phyloP scores from a whole-genome alignment of 1,140 invertebrate genomes.

The Diabrotica undecimpunctata region DNA sequence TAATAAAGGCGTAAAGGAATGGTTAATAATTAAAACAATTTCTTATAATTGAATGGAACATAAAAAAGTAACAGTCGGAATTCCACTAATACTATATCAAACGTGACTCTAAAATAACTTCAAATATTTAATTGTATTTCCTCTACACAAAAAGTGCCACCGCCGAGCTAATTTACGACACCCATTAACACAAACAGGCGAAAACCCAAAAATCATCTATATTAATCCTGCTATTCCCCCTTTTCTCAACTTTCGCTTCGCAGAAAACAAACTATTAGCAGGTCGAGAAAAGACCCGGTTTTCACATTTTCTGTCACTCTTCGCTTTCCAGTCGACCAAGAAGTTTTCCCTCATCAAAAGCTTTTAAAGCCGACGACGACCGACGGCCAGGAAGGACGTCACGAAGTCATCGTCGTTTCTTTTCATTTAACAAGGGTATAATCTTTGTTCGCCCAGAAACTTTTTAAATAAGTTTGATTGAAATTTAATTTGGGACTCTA shows the following conservation, averaged over 20 bases:
- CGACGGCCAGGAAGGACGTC: neutral
- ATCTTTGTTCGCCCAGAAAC: neutral
- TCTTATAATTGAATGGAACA: too few species aligned
- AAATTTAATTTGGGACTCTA: neutral
- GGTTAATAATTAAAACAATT: too few species aligned
- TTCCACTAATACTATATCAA: too few species aligned
- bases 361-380: neutral
- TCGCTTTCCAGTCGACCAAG: neutral
- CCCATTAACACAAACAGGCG: too few species aligned
- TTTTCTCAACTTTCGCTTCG: neutral
- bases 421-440: conserved; percentile 2
- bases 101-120: too few species aligned
- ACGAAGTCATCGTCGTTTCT: neutral
- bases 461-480: neutral
- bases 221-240: too few species aligned
- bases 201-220: too few species aligned
- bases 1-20: too few species aligned
- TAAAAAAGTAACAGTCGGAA: too few species aligned
- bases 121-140: too few species aligned
- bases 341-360: conserved; percentile 2
- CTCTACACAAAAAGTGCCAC: too few species aligned
- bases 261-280: neutral
- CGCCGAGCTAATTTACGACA: too few species aligned
- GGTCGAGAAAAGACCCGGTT: neutral
- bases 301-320: neutral